Evolutionary conservation across 2,113 vertebrate genomes (phyloP), one percentile per base, ranked within the genome.

Genomic region (Oryzias celebensis): DNA sequence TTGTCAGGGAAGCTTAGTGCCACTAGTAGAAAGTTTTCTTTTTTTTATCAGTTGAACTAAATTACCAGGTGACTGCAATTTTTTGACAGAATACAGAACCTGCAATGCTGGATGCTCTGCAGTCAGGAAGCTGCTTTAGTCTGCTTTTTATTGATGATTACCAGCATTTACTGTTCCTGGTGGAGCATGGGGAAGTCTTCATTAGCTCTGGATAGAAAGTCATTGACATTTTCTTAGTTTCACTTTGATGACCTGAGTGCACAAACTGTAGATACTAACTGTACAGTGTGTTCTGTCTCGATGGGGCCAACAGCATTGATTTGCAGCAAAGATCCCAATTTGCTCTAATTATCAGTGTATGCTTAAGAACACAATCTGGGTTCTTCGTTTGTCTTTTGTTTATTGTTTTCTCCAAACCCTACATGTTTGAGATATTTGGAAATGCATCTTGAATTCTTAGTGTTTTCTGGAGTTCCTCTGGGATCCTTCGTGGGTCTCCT

Each of bases 231-330:
- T 75, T 68, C 76, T 71, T 52, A 47, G 52, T 45, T 76, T 71
- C 45, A 53, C 52, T 59, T 74, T 65, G 71, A 56, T 73, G 12
- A 62, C 46, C 17, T 68, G 79, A 72, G 62, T 78, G 77, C 69
- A 26, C 65, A 65, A 44, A 42, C 68, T 87, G 77, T 85, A 87
- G 84, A 87, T 85, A 85, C 65, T 41, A 83, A 1, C 75, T 85
- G 81, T 85, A 85, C 83, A 84, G 81, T 56, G 72, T 84, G 73
- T 83, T 84, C 76, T 71, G 7, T 71, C 68, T 63, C 65, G 62
- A 14, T 53, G 81, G 68, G 73, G 78, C 71, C 76, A 72, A 50
- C 73, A 49, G 81, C 62, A 49, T 62, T 5, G 4, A 56, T 56
- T 74, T 73, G 68, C 51, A 54, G 58, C 59, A 53, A 42, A 62